These are phyloP conservation scores for Amphibalanus amphitrite DNA, from an alignment of 1,140 invertebrate genomes.

Conservation along the genomic window DNA sequence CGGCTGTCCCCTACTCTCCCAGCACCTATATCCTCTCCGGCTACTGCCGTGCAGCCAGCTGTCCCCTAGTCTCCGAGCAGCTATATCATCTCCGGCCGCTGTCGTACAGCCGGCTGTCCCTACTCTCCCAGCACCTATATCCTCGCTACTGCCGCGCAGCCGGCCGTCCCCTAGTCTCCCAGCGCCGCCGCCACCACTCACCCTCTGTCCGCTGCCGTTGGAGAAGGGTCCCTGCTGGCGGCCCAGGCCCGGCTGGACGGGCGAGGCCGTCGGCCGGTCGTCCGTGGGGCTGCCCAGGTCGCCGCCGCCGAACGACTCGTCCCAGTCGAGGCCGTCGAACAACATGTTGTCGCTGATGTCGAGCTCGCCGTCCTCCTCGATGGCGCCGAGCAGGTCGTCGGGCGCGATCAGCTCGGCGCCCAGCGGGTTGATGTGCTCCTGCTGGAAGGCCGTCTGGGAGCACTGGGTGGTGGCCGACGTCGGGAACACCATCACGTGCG, in stretches of 20 bases:
- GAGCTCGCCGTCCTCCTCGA: constrained; percentile 47
- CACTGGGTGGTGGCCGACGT: constrained; percentile 77
- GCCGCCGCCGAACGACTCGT: not conserved
- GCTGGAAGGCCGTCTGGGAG: constrained; percentile 37
- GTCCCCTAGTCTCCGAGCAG: too few species aligned
- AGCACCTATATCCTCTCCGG: too few species aligned
- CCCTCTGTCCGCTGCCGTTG: not conserved
- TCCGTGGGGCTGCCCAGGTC: not conserved
- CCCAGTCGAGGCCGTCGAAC: not conserved
- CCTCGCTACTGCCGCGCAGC: too few species aligned
- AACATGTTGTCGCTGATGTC: not conserved
- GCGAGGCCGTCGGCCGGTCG: not conserved
- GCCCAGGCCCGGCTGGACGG: not conserved
- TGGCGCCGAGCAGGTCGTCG: constrained; percentile 53
- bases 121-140: too few species aligned
- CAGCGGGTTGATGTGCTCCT: constrained; percentile 56
- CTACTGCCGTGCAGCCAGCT: too few species aligned
- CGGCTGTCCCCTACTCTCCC: too few species aligned
- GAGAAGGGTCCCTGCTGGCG: not conserved
- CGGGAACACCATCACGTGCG: constrained; percentile 96
- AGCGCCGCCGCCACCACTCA: not conserved
- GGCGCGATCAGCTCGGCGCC: constrained; percentile 23
- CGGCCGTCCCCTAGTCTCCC: too few species aligned
- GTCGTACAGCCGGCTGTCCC: too few species aligned
- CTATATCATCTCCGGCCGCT: too few species aligned